Evolutionary conservation across 1,140 invertebrate species (phyloP).

Genomic region (Nasonia vitripennis): DNA sequence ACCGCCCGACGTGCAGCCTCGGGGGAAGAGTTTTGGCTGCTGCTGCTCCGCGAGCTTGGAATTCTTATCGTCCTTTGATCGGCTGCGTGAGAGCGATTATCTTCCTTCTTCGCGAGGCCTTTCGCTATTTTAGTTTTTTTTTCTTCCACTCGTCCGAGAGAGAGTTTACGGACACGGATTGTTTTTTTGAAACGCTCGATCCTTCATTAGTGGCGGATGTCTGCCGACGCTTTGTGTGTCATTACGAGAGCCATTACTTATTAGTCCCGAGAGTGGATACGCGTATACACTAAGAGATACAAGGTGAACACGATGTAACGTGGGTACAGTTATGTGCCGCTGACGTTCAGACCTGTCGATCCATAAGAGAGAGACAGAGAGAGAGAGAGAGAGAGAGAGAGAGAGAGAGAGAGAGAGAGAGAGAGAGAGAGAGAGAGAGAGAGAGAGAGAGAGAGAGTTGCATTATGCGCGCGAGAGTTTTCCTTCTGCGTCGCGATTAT

Average conservation of each 20-base stretch:
- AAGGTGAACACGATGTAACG: conserved; percentile 14
- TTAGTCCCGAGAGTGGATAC: not conserved
- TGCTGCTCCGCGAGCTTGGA: conserved; percentile 13
- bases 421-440: too few relatives aligned
- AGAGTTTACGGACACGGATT: not conserved
- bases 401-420: too few relatives aligned
- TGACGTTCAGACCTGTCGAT: not conserved
- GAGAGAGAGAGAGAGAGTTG: too few relatives aligned
- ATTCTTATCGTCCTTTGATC: conserved; percentile 40
- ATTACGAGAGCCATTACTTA: not conserved
- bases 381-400: too few relatives aligned
- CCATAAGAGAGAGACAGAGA: too few relatives aligned
- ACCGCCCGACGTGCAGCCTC: not conserved
- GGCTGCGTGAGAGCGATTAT: not conserved
- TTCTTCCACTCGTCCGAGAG: not conserved
- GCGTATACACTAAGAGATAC: not conserved
- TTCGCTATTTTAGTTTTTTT: conserved; percentile 9
- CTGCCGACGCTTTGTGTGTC: not conserved
- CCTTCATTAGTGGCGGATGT: not conserved
- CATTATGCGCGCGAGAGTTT: not conserved
- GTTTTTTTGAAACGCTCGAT: not conserved
- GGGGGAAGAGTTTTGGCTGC: not conserved
- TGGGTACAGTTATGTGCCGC: not conserved
- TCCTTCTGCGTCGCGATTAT: not conserved
- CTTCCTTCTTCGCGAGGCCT: not conserved